phyloP scores from a whole-genome alignment of 2,888 invertebrate genomes.

The Cryptocheilus praepositus region DNA sequence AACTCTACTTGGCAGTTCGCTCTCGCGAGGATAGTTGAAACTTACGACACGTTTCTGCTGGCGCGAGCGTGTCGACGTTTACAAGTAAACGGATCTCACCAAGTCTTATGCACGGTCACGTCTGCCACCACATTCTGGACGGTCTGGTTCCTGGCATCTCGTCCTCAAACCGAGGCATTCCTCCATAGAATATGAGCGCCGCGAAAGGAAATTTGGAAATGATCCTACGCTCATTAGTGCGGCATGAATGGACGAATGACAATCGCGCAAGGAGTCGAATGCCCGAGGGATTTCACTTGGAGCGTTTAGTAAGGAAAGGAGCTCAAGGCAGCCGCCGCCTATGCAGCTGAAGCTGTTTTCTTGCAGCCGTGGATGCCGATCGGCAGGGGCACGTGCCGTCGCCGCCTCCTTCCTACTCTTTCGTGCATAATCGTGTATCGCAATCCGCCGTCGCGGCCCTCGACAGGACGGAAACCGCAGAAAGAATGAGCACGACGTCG shows the following conservation, averaged over 20 bases:
- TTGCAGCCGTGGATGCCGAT: conserved; percentile 21
- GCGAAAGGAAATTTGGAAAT: conserved; percentile 10
- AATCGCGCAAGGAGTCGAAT: conserved; percentile 37
- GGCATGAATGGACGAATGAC: conserved; percentile 40
- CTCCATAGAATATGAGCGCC: background rate
- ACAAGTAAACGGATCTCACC: conserved; percentile 16
- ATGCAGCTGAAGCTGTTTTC: conserved; percentile 25
- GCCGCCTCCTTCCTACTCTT: background rate
- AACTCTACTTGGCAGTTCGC: conserved; percentile 15
- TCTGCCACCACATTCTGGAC: conserved; percentile 13
- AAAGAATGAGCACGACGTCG: too few species aligned
- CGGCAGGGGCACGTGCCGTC: conserved; percentile 19
- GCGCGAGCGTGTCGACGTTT: conserved; percentile 32
- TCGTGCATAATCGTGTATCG: background rate
- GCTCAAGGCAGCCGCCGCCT: conserved; percentile 40
- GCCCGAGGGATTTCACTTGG: conserved; percentile 36
- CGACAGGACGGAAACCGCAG: too few species aligned
- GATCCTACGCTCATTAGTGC: background rate
- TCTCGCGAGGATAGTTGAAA: conserved; percentile 29
- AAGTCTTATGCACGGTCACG: conserved; percentile 28
- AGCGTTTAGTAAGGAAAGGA: conserved; percentile 28
- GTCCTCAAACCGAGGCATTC: too few species aligned
- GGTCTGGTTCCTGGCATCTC: background rate
- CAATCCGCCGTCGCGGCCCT: too few species aligned
- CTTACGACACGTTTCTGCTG: conserved; percentile 36